Evolutionary conservation across 2,797 vertebrate genomes (phyloP).

Genomic region (Staurois parvus): DNA sequence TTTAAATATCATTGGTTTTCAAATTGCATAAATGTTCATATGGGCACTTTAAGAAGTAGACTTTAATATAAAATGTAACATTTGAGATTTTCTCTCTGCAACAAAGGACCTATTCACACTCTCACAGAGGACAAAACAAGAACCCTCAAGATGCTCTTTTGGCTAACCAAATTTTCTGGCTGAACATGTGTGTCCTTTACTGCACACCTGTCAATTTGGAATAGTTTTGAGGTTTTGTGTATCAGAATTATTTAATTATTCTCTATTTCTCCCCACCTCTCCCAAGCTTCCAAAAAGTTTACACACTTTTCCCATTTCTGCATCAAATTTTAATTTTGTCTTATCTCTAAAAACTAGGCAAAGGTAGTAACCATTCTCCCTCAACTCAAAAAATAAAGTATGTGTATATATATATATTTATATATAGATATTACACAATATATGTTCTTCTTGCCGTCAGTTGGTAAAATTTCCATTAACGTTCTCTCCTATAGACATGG

Average conservation of each 20-base stretch:
- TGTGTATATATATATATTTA: too few species aligned
- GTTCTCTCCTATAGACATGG: too few species aligned
- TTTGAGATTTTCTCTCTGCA: not conserved
- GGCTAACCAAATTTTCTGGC: not conserved
- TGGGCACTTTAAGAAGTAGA: not conserved
- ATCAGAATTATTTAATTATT: not conserved
- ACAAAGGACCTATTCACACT: conserved; percentile 2
- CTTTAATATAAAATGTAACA: conserved; percentile 23
- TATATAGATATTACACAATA: too few species aligned
- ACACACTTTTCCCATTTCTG: not conserved
- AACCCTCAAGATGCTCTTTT: not conserved
- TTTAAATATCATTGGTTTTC: conserved; percentile 21
- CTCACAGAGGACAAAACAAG: not conserved
- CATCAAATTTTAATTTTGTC: not conserved
- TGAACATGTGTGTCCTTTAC: not conserved
- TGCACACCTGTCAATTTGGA: not conserved
- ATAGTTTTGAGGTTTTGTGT: not conserved
- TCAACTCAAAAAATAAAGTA: not conserved
- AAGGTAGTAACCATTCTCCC: not conserved
- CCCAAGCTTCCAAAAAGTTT: not conserved
- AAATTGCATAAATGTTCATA: conserved; percentile 6
- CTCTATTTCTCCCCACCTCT: not conserved
- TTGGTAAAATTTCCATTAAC: too few species aligned
- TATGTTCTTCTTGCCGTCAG: too few species aligned
- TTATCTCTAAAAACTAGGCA: too few species aligned